Evolutionary conservation across 2,113 vertebrate genomes (phyloP).

Genomic region (Vombatus ursinus): DNA sequence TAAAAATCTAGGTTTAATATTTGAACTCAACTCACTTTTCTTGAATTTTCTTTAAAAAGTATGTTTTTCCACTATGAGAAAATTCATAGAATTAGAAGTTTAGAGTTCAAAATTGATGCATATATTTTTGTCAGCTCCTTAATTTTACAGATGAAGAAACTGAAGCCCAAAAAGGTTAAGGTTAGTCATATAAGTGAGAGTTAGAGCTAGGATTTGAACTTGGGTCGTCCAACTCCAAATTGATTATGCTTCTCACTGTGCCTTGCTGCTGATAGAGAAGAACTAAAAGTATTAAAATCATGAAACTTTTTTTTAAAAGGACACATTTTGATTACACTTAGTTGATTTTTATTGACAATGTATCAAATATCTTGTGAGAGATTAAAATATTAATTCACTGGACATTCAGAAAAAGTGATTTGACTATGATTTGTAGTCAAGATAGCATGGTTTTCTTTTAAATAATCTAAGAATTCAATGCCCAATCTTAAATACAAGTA

Average conservation of each 20-base stretch:
- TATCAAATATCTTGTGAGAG: neutral
- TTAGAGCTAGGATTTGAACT: neutral
- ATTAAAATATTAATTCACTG: neutral
- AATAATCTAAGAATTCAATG: no score
- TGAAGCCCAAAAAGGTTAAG: neutral
- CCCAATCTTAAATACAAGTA: no score
- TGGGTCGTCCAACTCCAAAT: neutral
- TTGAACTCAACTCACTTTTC: neutral
- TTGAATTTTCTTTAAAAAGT: slow-evolving; percentile 1
- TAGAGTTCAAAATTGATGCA: slow-evolving; percentile 15
- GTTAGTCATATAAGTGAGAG: neutral
- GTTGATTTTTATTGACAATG: neutral
- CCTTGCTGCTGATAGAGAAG: neutral
- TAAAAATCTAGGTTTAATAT: slow-evolving; percentile 20
- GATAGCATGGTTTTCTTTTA: neutral
- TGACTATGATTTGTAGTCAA: neutral
- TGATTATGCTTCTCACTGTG: neutral
- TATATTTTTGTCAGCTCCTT: neutral
- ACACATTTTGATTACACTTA: neutral
- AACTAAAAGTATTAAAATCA: neutral
- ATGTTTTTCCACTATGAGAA: neutral
- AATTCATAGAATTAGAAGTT: neutral
- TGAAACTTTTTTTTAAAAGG: neutral
- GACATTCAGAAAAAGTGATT: neutral
- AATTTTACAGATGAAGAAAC: neutral